Base-by-base conservation (phyloP, 2,888 invertebrate species). In the Dicycla oo region DNA sequence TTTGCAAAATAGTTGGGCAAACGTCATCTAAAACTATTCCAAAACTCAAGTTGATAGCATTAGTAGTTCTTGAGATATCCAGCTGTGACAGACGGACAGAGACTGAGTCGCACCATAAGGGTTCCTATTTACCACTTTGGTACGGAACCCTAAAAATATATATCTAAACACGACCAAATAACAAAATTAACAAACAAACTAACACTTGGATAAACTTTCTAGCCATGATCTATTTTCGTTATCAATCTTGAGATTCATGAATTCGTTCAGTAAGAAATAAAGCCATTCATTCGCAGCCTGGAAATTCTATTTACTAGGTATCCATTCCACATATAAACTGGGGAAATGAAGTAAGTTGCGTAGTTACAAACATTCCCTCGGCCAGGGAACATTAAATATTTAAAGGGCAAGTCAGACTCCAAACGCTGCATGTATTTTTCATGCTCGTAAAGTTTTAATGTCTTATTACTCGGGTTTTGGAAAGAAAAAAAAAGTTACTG, bases 361-460 rank as follows among this genome's bases (percentile, higher is more conserved):
- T 68, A 57, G 34, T 43, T 61, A 75, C 30, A 45, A 64, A 69
- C 56, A 63, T 58, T 56, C 43, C 53, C 47, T 65, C 53, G 68
- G 75, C 30, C 72, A 61, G 66, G 53, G 57, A 65, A 11, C 73
- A 66, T 83, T 70, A 75, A 80, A 75, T 80, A 81, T 81, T 73
- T 57, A 81, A 70, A 73, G 60, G 68, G 73, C 20, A 20, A 68
- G 57, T 60, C 62, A 3, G 64, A 71, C 54, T 71, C 18, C 54
- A 23, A 51, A 69, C 73, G 61, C 56, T 43, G n/a, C 51, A 69
- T 80, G 38, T 54, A 73, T 74, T 67, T 82, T 82, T 67, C 64
- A 73, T 69, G 83, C 20, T 51, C 66, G 66, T 67, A 67, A 56
- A 73, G 70, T 75, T 81, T 75, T 79, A 79, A 79, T 73, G 47